Conservation (phyloP, 2,797 vertebrate genomes). For the Molossus alvarezi region DNA sequence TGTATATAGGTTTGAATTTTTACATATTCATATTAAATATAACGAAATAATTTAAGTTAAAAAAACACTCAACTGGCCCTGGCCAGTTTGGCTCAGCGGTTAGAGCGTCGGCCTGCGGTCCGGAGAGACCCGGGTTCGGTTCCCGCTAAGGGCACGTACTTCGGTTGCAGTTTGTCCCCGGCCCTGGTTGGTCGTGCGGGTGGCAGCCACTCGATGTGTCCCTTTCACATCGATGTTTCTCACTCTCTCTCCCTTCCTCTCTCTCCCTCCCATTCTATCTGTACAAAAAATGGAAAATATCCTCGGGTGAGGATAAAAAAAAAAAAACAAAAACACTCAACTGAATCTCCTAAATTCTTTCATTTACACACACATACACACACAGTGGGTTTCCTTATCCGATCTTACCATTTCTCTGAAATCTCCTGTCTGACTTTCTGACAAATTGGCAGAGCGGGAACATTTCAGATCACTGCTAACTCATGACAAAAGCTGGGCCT, state of each 20-base stretch:
- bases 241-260: no score
- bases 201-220: no score
- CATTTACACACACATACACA: not conserved
- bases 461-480: not conserved
- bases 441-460: not conserved
- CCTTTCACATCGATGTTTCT: no score
- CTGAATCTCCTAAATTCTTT: conserved; percentile 20
- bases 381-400: not conserved
- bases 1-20: not conserved
- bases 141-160: no score
- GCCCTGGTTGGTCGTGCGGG: no score
- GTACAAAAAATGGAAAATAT: no score
- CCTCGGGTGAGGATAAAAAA: no score
- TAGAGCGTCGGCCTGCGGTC: no score
- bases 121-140: no score
- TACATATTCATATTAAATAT: conserved; percentile 11
- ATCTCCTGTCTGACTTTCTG: not conserved
- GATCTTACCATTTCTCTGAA: not conserved
- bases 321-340: not conserved
- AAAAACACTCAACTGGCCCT: not conserved
- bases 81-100: no score
- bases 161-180: no score
- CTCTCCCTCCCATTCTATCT: no score
- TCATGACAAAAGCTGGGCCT: not conserved
- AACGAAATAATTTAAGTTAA: not conserved